These are phyloP conservation scores for Xenops minutus DNA, from an alignment of 2,797 vertebrate genomes.

Conservation along the genomic window DNA sequence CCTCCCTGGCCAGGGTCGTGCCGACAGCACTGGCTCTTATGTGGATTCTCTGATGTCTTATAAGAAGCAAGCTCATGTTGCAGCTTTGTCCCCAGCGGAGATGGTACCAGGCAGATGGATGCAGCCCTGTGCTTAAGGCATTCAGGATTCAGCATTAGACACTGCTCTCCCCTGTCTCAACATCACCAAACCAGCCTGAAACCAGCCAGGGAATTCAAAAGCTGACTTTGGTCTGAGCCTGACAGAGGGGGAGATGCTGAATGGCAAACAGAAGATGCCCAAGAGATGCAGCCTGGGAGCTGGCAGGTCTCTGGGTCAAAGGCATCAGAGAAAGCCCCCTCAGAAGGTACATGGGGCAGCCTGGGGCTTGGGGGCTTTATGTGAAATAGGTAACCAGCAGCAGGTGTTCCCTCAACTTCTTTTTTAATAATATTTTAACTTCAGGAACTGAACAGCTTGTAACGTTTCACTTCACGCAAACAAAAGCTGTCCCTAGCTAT, in stretches of 20 bases:
- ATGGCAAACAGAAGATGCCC: background rate
- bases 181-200: background rate
- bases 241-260: background rate
- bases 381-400: background rate
- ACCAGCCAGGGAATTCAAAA: background rate
- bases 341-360: background rate
- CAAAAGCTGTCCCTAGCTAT: background rate
- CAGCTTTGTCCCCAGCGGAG: background rate
- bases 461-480: background rate
- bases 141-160: background rate
- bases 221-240: background rate
- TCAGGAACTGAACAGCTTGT: background rate
- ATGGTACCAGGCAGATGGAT: background rate
- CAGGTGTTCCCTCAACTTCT: background rate
- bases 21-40: background rate
- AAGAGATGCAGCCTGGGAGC: background rate
- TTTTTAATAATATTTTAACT: background rate
- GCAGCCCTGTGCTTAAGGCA: background rate
- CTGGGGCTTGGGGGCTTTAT: background rate
- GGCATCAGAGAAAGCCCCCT: background rate
- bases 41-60: slow-evolving; percentile 4
- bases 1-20: accelerated
- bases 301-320: background rate
- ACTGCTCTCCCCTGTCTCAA: background rate
- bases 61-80: background rate